Conservation (phyloP, 2,797 vertebrate genomes). For the Intellagama lesueurii region DNA sequence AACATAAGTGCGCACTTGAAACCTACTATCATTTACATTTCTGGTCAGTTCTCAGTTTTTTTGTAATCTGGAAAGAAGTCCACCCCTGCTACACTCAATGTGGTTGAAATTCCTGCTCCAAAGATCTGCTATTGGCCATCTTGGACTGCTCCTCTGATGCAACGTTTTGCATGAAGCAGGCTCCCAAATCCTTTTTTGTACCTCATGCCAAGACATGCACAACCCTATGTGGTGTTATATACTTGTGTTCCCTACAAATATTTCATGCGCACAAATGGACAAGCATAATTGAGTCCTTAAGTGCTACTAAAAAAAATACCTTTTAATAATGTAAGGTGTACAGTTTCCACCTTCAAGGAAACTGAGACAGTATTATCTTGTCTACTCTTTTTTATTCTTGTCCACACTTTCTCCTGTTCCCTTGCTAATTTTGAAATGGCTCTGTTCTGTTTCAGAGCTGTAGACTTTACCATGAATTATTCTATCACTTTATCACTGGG, state of each 20-base stretch:
- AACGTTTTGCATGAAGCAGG: not conserved
- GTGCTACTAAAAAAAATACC: constrained; percentile 42
- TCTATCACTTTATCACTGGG: constrained; percentile 40
- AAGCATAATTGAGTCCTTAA: constrained; percentile 51
- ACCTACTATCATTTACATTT: not conserved
- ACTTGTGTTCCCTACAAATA: constrained; percentile 22
- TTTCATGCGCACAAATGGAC: constrained; percentile 54
- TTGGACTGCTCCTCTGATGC: not conserved
- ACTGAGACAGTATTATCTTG: constrained; percentile 7
- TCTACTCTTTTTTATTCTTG: constrained; percentile 32
- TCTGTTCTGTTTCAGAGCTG: constrained; percentile 53
- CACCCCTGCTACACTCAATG: not conserved
- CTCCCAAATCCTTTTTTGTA: constrained; percentile 26
- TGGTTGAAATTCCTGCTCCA: not conserved
- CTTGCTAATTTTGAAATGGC: constrained; percentile 57
- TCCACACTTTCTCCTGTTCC: constrained; percentile 8
- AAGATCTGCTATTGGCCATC: not conserved
- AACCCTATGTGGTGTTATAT: constrained; percentile 47
- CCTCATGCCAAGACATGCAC: constrained; percentile 26
- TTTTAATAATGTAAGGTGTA: constrained; percentile 38
- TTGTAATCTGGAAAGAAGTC: not conserved
- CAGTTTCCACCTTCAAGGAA: constrained; percentile 36
- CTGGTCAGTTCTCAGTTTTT: not conserved
- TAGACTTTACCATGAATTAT: constrained; percentile 57
- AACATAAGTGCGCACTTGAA: constrained; percentile 1